Conservation (phyloP, 2,888 invertebrate species). For the Drosophila imparisetae region DNA sequence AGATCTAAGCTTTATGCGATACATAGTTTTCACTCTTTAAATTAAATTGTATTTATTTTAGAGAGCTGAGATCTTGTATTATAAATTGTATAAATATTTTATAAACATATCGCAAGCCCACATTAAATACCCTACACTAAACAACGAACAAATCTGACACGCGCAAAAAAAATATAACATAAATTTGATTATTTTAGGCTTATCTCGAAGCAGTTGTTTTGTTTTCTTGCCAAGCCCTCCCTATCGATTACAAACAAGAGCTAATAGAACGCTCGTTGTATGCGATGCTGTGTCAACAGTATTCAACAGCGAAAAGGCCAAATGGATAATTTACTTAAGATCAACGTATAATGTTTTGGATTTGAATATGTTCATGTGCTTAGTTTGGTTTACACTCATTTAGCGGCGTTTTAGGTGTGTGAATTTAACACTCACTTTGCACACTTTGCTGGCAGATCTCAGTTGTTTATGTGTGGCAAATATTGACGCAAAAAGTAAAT, state of each 20-base stretch:
- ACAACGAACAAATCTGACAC: slow-evolving; percentile 7
- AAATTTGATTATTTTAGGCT: slow-evolving; percentile 4
- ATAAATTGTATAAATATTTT: background rate
- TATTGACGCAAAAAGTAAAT: slow-evolving; percentile 61
- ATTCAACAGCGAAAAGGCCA: slow-evolving; percentile 11
- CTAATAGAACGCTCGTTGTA: slow-evolving; percentile 11
- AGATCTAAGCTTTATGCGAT: background rate
- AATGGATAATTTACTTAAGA: slow-evolving; percentile 26
- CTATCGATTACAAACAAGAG: slow-evolving; percentile 31
- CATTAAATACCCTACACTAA: slow-evolving; percentile 27
- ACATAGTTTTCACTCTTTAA: background rate
- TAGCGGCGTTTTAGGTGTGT: slow-evolving; percentile 66
- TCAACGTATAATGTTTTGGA: slow-evolving; percentile 21
- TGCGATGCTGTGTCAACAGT: slow-evolving; percentile 52
- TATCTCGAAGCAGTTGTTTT: slow-evolving; percentile 36
- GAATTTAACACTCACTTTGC: slow-evolving; percentile 55
- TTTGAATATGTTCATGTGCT: slow-evolving; percentile 24
- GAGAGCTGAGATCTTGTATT: background rate
- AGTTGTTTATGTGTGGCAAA: slow-evolving; percentile 46
- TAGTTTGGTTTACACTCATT: slow-evolving; percentile 34
- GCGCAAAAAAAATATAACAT: background rate
- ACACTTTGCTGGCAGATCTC: slow-evolving; percentile 18
- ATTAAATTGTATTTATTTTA: background rate
- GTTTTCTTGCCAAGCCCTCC: slow-evolving; percentile 41
- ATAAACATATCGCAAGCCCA: background rate